Evolutionary conservation across 2,113 vertebrate genomes (phyloP), one percentile per base, ranked within the genome.

Genomic region (Sinocyclocheilus anophthalmus): DNA sequence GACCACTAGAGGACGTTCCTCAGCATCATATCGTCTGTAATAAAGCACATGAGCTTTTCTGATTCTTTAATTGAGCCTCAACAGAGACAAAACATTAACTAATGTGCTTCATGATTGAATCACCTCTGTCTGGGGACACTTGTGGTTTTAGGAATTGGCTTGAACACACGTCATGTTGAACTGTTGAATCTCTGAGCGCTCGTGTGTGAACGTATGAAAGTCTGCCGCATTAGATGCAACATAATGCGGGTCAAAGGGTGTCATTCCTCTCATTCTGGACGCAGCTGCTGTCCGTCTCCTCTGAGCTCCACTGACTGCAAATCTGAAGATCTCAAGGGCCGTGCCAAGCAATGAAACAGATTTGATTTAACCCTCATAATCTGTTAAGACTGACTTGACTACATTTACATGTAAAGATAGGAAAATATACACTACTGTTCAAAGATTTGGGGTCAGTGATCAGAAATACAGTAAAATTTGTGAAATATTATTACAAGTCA

Each of bases 221-320:
- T 42, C 55, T 59, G 57, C 42, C 18, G 9, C 30, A 13, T 20
- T 48, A 37, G 42, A 86, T 76, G 4, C 55, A 86, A 65, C 85
- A 82, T 81, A 86, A 73, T 76, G 65, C 85, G 14, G 85, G 78
- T 81, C 85, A 82, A 86, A 73, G 85, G 78, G 55, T 37, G 57
- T 73, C 85, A 86, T 86, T 86, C 85, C 85, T 65, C 39, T 76
- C 78, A 63, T 81, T 53, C 67, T 86, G 85, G 79, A 86, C 42
- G 22, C 84, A 85, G 84, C 84, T 70, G 81, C 45, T 70, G 73
- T 55, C 84, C 50, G 53, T 59, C 77, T 81, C 37, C 57, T 10
- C 57, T 61, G 57, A 61, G 57, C 20, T 61, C 22, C 57, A 59
- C 57, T 59, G 57, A 61, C 59, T 24, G 39, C 22, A 65, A 22